A percentile compares a stretch with the other conserved stretches of the same genome.
phyloP scores from a whole-genome alignment of 2,888 invertebrate genomes.

The Acholoe squamosa region DNA sequence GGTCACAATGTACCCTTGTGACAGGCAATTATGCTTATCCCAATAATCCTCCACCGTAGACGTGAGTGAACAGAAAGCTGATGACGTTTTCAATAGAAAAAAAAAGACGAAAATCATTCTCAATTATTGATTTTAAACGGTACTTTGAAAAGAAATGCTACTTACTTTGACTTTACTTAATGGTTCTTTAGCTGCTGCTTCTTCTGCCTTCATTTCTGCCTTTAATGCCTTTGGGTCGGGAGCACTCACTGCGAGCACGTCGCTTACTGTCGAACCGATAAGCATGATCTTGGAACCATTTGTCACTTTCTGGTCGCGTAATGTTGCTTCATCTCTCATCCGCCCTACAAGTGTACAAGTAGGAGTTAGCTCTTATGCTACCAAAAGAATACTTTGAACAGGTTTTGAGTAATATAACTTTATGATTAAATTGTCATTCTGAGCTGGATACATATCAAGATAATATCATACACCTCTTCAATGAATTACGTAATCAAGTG shows the following conservation, averaged over 20 bases:
- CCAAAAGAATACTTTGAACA: not conserved
- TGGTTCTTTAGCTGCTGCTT: slow-evolving; percentile 82
- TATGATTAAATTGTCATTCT: too few relatives aligned
- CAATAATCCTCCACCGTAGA: too few relatives aligned
- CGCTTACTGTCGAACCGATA: slow-evolving; percentile 94
- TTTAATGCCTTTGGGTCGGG: slow-evolving; percentile 84
- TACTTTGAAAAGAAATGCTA: not conserved
- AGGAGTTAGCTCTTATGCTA: not conserved
- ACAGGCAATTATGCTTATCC: too few relatives aligned
- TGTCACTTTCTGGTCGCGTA: slow-evolving; percentile 90
- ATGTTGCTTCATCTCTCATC: slow-evolving; percentile 91
- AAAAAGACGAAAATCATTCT: too few relatives aligned
- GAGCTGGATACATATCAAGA: too few relatives aligned
- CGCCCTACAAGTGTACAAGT: slow-evolving; percentile 85
- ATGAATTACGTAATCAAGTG: too few relatives aligned
- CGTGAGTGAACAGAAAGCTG: too few relatives aligned
- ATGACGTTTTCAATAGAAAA: too few relatives aligned
- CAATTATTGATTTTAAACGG: too few relatives aligned
- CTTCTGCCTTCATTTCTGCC: slow-evolving; percentile 79
- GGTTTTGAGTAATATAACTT: too few relatives aligned
- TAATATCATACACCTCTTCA: too few relatives aligned
- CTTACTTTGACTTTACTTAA: slow-evolving; percentile 83
- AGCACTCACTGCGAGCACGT: slow-evolving; percentile 91
- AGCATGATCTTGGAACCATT: slow-evolving; percentile 94
- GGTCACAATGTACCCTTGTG: too few relatives aligned